These are phyloP conservation scores for Pseudeuparius sepicola DNA, from an alignment of 2,888 invertebrate species.

Conservation along the genomic window DNA sequence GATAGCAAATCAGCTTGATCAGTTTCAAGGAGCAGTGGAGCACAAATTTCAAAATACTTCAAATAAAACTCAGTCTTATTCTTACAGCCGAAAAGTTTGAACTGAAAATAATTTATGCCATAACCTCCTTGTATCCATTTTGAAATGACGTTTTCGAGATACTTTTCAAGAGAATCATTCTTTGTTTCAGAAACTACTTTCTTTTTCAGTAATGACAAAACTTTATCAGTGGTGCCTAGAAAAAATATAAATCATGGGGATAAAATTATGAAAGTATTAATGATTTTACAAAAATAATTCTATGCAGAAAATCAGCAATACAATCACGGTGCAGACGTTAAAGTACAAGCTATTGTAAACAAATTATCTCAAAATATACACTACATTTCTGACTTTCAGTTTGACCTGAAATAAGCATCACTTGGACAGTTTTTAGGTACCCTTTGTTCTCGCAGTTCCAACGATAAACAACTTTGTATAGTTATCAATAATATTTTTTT, in stretches of 20 bases:
- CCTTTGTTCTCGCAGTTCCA: too few species aligned
- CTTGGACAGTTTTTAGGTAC: too few species aligned
- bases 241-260: too few species aligned
- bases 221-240: slow-evolving; percentile 25
- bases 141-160: slow-evolving; percentile 42
- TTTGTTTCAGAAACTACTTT: slow-evolving; percentile 26
- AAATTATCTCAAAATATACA: too few species aligned
- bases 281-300: too few species aligned
- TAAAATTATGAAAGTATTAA: slow-evolving; percentile 10
- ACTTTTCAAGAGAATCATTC: slow-evolving; percentile 40
- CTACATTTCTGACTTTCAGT: too few species aligned
- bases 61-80: slow-evolving; percentile 37
- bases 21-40: slow-evolving; percentile 37
- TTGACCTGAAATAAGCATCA: too few species aligned
- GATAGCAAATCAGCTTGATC: slow-evolving; percentile 27
- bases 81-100: slow-evolving; percentile 32
- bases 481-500: too few species aligned
- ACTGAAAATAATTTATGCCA: slow-evolving; percentile 35
- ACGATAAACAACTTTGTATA: too few species aligned
- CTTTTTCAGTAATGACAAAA: slow-evolving; percentile 26
- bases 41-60: slow-evolving; percentile 36
- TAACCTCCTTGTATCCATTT: slow-evolving; percentile 31
- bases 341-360: too few species aligned
- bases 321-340: too few species aligned
- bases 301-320: too few species aligned